Conservation (phyloP, 2,113 vertebrate species). For the Otocyon megalotis region DNA sequence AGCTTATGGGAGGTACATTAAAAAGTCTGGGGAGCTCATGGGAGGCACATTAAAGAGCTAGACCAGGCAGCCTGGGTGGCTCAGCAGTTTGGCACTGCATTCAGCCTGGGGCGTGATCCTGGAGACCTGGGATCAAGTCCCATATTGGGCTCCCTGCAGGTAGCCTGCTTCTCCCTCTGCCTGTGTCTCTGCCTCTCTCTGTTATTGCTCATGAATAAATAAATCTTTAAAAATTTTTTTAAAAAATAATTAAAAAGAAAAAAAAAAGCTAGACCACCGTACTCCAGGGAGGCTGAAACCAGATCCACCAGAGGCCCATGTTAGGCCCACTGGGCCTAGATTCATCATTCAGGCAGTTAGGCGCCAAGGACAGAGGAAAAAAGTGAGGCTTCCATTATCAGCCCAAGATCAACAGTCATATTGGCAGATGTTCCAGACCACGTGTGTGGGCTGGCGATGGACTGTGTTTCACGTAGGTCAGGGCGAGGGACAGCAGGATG, state of each 20-base stretch:
- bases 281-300: background rate
- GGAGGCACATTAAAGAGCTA: background rate
- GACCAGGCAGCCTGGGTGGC: no score
- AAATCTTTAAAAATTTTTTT: no score
- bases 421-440: background rate
- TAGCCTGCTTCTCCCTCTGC: no score
- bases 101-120: no score
- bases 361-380: background rate
- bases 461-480: no score
- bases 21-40: background rate
- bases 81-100: no score
- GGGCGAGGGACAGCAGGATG: background rate
- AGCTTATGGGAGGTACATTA: background rate
- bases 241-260: no score
- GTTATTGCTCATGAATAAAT: no score
- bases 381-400: background rate
- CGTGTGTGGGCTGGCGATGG: background rate
- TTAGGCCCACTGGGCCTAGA: background rate
- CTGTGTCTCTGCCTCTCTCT: no score
- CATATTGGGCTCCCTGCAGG: no score
- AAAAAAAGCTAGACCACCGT: background rate
- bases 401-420: background rate
- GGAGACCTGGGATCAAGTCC: no score
- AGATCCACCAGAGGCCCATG: background rate
- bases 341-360: background rate